phyloP scores from a whole-genome alignment of 2,888 invertebrate genomes.

The Synergus laeviventris region DNA sequence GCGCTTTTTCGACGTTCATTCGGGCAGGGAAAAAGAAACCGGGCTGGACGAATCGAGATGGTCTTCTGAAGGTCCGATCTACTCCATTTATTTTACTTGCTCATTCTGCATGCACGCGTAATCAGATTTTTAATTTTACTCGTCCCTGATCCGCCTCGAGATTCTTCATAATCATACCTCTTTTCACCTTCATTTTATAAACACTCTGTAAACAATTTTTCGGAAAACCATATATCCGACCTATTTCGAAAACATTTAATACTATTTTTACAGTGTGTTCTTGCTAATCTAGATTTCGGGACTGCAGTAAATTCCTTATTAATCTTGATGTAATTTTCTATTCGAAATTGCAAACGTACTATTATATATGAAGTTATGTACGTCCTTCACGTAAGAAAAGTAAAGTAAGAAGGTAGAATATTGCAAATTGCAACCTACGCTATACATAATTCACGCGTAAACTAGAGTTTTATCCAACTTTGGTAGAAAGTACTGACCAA shows the following conservation, averaged over 20 bases:
- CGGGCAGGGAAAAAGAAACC: neutral
- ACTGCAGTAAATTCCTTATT: neutral
- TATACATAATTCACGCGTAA: slow-evolving; percentile 58
- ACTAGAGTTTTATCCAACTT: slow-evolving; percentile 62
- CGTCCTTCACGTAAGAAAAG: neutral
- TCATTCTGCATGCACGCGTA: neutral
- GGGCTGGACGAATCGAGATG: slow-evolving; percentile 8
- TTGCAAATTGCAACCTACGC: slow-evolving; percentile 26
- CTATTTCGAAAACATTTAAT: no score
- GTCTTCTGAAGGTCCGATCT: slow-evolving; percentile 25
- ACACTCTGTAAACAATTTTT: no score
- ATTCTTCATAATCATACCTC: slow-evolving; percentile 2
- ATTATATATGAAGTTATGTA: neutral
- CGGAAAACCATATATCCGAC: no score
- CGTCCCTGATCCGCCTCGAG: slow-evolving; percentile 2
- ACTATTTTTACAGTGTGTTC: no score
- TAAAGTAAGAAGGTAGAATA: slow-evolving; percentile 13
- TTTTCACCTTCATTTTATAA: no score
- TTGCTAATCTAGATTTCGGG: no score
- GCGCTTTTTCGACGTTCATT: slow-evolving; percentile 37
- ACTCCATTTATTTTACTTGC: slow-evolving; percentile 35
- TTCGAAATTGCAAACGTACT: neutral
- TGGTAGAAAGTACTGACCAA: slow-evolving; percentile 50
- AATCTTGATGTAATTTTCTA: neutral
- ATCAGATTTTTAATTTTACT: slow-evolving; percentile 4